A percentile compares a stretch with the other conserved stretches of the same genome.
Evolutionary conservation across 2,888 invertebrate genomes (phyloP).

Genomic region (Mylabris sibirica): DNA sequence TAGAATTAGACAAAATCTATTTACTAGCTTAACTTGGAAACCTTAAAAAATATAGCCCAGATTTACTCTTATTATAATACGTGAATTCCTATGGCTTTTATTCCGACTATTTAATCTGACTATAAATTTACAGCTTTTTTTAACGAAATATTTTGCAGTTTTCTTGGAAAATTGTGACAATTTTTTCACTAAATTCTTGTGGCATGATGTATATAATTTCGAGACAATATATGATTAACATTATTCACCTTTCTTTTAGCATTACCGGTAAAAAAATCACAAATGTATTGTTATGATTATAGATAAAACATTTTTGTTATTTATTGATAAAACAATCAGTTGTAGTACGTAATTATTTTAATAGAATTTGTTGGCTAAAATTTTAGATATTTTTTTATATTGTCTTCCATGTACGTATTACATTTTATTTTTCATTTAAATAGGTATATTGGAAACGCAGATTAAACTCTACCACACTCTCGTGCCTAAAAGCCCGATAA

Average conservation of each 20-base stretch:
- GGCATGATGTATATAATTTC: background rate
- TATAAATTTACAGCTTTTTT: background rate
- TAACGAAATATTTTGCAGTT: background rate
- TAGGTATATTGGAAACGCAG: background rate
- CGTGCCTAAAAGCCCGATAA: constrained; percentile 18
- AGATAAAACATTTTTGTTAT: too few species aligned
- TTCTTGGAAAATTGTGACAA: background rate
- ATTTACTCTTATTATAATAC: background rate
- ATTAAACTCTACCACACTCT: background rate
- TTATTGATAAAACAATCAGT: background rate
- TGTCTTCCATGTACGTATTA: background rate
- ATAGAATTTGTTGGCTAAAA: background rate
- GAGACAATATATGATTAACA: constrained; percentile 5
- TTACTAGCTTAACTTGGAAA: constrained; percentile 1
- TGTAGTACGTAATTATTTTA: background rate
- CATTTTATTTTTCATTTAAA: background rate
- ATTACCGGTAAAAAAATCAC: background rate
- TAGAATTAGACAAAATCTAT: background rate
- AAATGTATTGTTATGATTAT: background rate
- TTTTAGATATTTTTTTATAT: background rate
- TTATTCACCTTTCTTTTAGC: background rate
- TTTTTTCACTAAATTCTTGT: background rate
- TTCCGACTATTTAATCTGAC: constrained; percentile 6
- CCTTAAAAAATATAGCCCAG: constrained; percentile 7
- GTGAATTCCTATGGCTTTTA: constrained; percentile 2